Evolutionary conservation across 2,797 vertebrate genomes (phyloP).

Genomic region (Fringilla coelebs): DNA sequence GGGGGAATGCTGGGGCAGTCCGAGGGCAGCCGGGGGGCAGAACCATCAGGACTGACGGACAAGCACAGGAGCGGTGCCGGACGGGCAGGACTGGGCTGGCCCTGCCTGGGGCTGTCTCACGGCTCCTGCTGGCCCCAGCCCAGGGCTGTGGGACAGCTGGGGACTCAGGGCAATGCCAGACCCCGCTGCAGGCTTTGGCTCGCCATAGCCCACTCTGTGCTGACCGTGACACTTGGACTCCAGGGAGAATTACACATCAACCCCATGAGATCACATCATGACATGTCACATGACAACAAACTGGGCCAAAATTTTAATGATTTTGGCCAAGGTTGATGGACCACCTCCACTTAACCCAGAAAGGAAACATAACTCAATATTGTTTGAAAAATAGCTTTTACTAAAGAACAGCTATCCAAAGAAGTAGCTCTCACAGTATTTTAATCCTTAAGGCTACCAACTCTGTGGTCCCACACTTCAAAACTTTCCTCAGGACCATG

Average conservation of each 20-base stretch:
- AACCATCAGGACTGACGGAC: rapidly evolving
- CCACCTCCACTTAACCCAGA: not conserved
- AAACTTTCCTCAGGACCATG: not conserved
- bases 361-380: not conserved
- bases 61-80: rapidly evolving
- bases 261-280: not conserved
- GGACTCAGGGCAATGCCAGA: not conserved
- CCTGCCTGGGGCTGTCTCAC: rapidly evolving
- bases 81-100: rapidly evolving
- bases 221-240: not conserved
- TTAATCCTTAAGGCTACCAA: not conserved
- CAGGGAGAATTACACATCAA: not conserved
- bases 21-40: not conserved
- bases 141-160: rapidly evolving
- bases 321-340: not conserved
- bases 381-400: not conserved
- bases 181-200: too few species aligned
- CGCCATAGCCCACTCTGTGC: rapidly evolving
- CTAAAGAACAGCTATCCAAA: not conserved
- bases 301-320: not conserved
- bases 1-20: not conserved
- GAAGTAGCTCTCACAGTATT: not conserved
- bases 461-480: too few species aligned
- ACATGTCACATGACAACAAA: not conserved
- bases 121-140: rapidly evolving